Evolutionary conservation across 2,888 invertebrate genomes (phyloP).

Genomic region (Parascotia fuliginaria): DNA sequence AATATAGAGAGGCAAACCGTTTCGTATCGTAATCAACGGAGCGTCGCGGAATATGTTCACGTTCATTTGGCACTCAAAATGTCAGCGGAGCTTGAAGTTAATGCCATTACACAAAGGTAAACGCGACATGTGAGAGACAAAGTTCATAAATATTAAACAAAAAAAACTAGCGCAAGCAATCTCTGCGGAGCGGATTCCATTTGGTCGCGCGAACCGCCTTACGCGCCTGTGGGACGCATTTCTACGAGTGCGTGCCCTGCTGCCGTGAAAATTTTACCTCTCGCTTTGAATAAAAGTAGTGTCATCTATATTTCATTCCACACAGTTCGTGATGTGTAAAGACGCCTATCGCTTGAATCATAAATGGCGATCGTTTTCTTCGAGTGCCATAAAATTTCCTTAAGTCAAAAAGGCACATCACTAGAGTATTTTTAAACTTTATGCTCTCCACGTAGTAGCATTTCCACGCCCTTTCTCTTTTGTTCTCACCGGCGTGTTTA

Average conservation of each 20-base stretch:
- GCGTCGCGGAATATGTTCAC: slow-evolving; percentile 57
- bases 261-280: slow-evolving; percentile 73
- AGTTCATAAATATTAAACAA: slow-evolving; percentile 81
- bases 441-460: slow-evolving; percentile 44
- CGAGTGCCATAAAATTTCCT: slow-evolving; percentile 63
- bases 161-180: slow-evolving; percentile 77
- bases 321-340: slow-evolving; percentile 68
- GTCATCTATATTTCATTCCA: slow-evolving; percentile 75
- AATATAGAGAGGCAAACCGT: slow-evolving; percentile 13
- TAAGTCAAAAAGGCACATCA: slow-evolving; percentile 51
- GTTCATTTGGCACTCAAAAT: slow-evolving; percentile 69
- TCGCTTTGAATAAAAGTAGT: slow-evolving; percentile 75
- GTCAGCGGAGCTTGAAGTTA: slow-evolving; percentile 67
- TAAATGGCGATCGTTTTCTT: slow-evolving; percentile 76
- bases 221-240: slow-evolving; percentile 69
- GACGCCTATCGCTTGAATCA: slow-evolving; percentile 76
- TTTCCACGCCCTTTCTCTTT: slow-evolving; percentile 46
- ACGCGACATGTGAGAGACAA: slow-evolving; percentile 67
- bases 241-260: slow-evolving; percentile 64
- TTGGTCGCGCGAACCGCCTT: slow-evolving; percentile 61
- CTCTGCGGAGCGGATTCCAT: slow-evolving; percentile 74
- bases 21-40: slow-evolving; percentile 50
- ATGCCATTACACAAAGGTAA: slow-evolving; percentile 74
- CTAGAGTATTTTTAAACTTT: slow-evolving; percentile 52
- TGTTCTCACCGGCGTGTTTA: slow-evolving; percentile 45